Evolutionary conservation across 2,113 vertebrate genomes (phyloP), one percentile per base, ranked within the genome.

Genomic region (Motacilla tschutschensis): DNA sequence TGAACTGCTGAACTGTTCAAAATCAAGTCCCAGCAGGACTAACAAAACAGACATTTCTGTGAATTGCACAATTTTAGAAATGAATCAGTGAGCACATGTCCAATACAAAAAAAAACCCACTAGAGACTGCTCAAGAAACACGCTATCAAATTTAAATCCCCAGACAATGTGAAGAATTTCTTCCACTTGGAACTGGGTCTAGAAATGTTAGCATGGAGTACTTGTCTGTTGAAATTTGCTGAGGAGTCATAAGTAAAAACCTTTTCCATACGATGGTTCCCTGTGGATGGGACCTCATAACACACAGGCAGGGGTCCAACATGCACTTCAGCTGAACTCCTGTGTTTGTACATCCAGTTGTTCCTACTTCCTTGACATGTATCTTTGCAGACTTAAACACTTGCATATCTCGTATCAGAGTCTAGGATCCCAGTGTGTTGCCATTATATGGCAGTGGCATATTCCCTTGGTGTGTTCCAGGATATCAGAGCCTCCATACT

Each of bases 41-140:
- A 75, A 48, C 25, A 80, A 74, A 92, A 67, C 48, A 55, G 41
- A 18, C 24, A 60, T 75, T 90, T 93, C 29, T 81, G 50, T 69
- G 18, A 81, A 78, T 90, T 88, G 28, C 21, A 57, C 66, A 55
- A 29, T 86, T 83, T 86, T 65, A 81, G 54, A 81, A 86, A 86
- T 69, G 1, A 89, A 86, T 79, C 50, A 53, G 46, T 65, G 43
- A 84, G 8, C 31, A 79, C 70, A 54, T 50, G 9, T 86, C 46
- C n/a, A 51, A 24, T 48, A 64, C 44, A 80, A 63, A 51, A 51
- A 85, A 89, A 85, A 89, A 66, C 17, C 3, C n/a, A 67, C 38
- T 48, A 25, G 13, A 89, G 40, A 75, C 12, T 53, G 15, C 21
- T 83, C 70, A 85, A 85, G 69, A 83, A 91, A 47, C 6, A 38